These are phyloP conservation scores for Coryphaenoides rupestris DNA, from an alignment of 2,113 vertebrate genomes.

Conservation along the genomic window DNA sequence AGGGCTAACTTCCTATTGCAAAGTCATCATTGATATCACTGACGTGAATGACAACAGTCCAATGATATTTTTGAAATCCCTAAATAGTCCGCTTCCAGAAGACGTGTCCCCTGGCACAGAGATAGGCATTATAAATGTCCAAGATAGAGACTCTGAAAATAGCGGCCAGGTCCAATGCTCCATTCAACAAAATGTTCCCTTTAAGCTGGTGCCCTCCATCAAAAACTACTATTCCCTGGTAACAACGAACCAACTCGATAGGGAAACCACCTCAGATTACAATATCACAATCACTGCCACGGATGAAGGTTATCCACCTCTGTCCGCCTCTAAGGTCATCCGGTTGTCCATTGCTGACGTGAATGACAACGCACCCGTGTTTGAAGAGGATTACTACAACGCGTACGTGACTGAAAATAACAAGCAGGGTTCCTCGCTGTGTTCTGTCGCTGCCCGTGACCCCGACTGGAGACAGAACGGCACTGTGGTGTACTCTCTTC, in stretches of 20 bases:
- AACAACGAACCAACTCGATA: conserved; percentile 44
- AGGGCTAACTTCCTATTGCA: conserved; percentile 62
- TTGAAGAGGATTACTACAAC: conserved; percentile 53
- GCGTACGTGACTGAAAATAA: conserved; percentile 68
- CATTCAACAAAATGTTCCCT: conserved; percentile 57
- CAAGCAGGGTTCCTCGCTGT: conserved; percentile 67
- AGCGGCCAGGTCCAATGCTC: conserved; percentile 63
- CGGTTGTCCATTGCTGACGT: conserved; percentile 64
- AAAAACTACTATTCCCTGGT: conserved; percentile 61
- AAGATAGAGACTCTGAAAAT: conserved; percentile 63
- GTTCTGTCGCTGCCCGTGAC: conserved; percentile 65
- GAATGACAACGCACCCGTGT: conserved; percentile 72
- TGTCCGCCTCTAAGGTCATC: conserved; percentile 48
- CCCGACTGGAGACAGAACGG: conserved; percentile 73
- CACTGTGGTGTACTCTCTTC: conserved; percentile 69
- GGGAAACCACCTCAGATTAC: conserved; percentile 41
- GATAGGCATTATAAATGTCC: conserved; percentile 66
- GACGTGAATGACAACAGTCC: conserved; percentile 76
- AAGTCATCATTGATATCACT: conserved; percentile 59
- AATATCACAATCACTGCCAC: conserved; percentile 55
- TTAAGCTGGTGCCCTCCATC: conserved; percentile 64
- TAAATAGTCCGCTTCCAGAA: conserved; percentile 59
- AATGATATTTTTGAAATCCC: conserved; percentile 59
- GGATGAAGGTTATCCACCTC: conserved; percentile 62
- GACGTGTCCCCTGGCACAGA: conserved; percentile 24